Percentiles rank a stretch among this genome's conserved stretches.
Conservation (phyloP, 2,888 invertebrate genomes). For the Ceriagrion tenellum region DNA sequence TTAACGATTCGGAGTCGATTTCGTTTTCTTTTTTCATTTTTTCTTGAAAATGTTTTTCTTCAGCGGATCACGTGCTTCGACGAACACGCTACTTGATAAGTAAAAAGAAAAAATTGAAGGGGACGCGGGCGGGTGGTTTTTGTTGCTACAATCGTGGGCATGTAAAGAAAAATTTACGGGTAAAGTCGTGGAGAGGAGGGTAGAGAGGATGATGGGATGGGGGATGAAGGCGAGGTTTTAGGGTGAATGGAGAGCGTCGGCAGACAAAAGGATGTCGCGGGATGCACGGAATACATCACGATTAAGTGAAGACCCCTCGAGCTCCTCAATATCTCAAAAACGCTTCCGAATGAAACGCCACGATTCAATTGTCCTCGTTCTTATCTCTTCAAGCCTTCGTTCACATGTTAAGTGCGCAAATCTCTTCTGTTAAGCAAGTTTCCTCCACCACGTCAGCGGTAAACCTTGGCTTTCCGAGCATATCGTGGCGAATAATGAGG, state of each 20-base stretch:
- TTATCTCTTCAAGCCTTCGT: background rate
- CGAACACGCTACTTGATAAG: background rate
- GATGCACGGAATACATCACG: background rate
- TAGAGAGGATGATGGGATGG: background rate
- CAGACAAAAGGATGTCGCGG: background rate
- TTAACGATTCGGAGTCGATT: background rate
- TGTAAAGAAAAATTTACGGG: background rate
- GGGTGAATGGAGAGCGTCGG: background rate
- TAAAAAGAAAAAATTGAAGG: too few relatives aligned
- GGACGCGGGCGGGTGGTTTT: background rate
- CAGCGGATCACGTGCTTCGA: background rate
- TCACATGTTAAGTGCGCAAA: background rate
- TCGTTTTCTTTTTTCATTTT: background rate
- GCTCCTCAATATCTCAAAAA: background rate
- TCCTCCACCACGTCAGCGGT: too few relatives aligned
- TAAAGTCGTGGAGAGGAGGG: background rate
- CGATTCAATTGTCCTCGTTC: background rate
- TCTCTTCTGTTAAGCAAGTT: background rate
- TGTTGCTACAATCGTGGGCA: background rate
- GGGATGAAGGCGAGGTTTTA: background rate
- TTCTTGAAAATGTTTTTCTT: background rate
- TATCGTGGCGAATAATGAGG: background rate
- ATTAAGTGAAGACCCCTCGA: background rate
- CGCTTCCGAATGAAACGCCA: background rate
- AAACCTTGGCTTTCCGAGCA: background rate